Evolutionary conservation across 2,888 invertebrate species (phyloP).

Genomic region (Ophraella communa): DNA sequence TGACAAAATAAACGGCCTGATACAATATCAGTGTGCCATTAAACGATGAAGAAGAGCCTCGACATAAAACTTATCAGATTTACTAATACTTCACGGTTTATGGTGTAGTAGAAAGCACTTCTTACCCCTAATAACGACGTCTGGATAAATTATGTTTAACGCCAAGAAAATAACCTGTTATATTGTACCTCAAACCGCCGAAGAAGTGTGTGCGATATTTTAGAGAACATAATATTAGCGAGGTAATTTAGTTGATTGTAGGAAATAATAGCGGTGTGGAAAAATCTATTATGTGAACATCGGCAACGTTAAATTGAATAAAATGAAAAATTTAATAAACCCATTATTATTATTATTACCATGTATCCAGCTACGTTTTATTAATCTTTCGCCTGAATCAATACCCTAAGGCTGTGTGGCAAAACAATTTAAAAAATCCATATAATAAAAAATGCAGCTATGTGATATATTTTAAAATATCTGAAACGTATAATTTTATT

Average conservation of each 20-base stretch:
- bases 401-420: background rate
- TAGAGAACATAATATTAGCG: background rate
- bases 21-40: too few relatives aligned
- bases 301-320: background rate
- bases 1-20: too few relatives aligned
- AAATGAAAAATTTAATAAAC: background rate
- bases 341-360: background rate
- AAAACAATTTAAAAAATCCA: background rate
- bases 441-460: too few relatives aligned
- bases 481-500: too few relatives aligned
- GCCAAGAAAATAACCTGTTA: slow-evolving; percentile 5
- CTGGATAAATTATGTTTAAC: background rate
- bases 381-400: background rate
- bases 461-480: too few relatives aligned
- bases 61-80: too few relatives aligned
- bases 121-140: background rate
- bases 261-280: background rate
- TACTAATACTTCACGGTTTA: background rate
- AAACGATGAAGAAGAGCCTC: too few relatives aligned
- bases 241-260: slow-evolving; percentile 6
- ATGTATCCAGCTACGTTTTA: background rate
- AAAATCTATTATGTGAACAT: slow-evolving; percentile 5
- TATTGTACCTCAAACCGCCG: background rate
- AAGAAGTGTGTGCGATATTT: slow-evolving; percentile 14
- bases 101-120: background rate